phyloP scores from a whole-genome alignment of 2,113 vertebrate species.

The Otus sunia region DNA sequence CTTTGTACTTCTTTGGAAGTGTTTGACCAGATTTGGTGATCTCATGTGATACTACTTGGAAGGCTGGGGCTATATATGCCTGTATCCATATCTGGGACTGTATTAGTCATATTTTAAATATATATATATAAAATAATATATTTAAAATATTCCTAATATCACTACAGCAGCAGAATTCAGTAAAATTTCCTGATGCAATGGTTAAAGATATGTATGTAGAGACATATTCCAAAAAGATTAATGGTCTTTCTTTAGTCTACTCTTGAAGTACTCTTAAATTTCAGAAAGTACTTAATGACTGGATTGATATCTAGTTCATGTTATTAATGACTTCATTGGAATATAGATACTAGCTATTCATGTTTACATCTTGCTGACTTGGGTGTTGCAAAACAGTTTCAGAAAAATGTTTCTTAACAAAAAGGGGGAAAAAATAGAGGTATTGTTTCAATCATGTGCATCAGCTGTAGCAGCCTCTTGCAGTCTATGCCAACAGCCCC shows the following conservation, averaged over 20 bases:
- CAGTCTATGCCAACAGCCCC: neutral
- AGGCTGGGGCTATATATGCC: neutral
- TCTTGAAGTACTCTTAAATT: neutral
- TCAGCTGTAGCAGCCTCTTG: neutral
- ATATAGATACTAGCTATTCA: neutral
- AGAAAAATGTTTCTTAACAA: neutral
- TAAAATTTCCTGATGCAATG: neutral
- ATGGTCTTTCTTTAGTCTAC: neutral
- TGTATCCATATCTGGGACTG: neutral
- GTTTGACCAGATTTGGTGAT: neutral
- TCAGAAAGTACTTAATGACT: neutral
- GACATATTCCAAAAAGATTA: neutral
- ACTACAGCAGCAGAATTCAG: neutral
- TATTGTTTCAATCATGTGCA: fast-evolving
- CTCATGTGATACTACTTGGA: neutral
- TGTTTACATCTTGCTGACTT: neutral
- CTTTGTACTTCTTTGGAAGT: neutral
- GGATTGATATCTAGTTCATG: neutral
- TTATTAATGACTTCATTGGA: neutral
- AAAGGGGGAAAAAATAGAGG: fast-evolving
- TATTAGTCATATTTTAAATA: too few species aligned
- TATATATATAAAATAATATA: too few species aligned
- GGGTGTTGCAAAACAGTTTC: neutral
- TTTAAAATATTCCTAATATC: neutral
- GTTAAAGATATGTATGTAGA: neutral